phyloP scores from a whole-genome alignment of 2,797 vertebrate genomes.

The Scleropages formosus region DNA sequence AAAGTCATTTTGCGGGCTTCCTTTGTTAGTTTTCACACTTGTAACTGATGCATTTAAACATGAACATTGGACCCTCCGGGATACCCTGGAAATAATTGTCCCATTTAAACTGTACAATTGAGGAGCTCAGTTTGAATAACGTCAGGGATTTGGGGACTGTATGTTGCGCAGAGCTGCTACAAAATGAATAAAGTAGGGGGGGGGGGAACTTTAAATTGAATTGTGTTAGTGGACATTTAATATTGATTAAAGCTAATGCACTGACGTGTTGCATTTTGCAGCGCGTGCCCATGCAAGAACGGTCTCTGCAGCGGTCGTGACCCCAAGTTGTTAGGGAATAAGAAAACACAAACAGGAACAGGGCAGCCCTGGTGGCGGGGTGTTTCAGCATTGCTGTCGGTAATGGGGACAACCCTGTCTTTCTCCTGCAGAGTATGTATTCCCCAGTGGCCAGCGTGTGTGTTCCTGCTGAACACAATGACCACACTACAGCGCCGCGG shows the following conservation, averaged over 20 bases:
- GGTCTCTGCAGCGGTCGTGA: background rate
- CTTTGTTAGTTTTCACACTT: background rate
- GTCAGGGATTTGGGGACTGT: constrained; percentile 7
- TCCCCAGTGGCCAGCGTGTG: background rate
- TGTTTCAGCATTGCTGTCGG: background rate
- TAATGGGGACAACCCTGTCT: background rate
- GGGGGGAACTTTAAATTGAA: background rate
- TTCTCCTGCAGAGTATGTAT: background rate
- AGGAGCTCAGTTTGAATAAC: background rate
- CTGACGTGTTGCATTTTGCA: background rate
- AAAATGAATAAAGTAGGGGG: constrained; percentile 4
- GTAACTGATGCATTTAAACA: background rate
- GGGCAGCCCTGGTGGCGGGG: background rate
- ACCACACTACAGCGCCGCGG: background rate
- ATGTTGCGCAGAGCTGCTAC: background rate
- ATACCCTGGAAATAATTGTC: background rate
- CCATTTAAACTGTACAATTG: background rate
- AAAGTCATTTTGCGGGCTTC: background rate
- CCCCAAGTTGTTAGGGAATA: background rate
- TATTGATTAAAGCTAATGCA: background rate
- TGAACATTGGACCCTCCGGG: background rate
- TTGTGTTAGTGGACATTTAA: background rate
- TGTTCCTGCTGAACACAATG: background rate
- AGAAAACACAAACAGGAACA: too few species aligned
- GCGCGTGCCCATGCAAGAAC: background rate